phyloP scores from a whole-genome alignment of 2,113 vertebrate species.

The Xyliphius kryptos region DNA sequence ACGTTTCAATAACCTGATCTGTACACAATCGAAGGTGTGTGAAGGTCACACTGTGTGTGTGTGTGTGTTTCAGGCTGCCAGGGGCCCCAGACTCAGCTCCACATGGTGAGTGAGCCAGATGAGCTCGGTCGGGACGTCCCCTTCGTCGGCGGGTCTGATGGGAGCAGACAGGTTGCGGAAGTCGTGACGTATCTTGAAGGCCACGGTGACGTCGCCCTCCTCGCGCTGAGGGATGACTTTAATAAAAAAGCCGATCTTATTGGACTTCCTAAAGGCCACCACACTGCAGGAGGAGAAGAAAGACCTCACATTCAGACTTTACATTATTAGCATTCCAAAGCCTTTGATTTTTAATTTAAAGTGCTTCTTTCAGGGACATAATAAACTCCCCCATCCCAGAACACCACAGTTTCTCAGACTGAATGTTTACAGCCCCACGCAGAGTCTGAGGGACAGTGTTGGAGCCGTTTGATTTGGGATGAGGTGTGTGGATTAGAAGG shows the following conservation, averaged over 20 bases:
- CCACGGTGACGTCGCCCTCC: conserved; percentile 80
- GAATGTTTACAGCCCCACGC: too few relatives aligned
- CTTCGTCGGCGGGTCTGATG: conserved; percentile 78
- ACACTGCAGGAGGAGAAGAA: conserved; percentile 70
- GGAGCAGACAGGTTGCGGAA: conserved; percentile 90
- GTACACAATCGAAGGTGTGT: too few relatives aligned
- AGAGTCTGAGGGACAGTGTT: too few relatives aligned
- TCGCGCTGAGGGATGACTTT: conserved; percentile 90
- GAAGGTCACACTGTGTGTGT: conserved; percentile 9
- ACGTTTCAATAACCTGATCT: too few relatives aligned
- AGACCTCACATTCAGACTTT: too few relatives aligned
- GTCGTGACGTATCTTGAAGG: conserved; percentile 94
- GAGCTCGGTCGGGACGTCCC: conserved; percentile 63
- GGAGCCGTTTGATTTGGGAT: too few relatives aligned
- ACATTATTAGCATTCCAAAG: too few relatives aligned
- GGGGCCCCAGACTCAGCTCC: conserved; percentile 86
- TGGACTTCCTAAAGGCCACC: conserved; percentile 95
- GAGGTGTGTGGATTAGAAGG: too few relatives aligned
- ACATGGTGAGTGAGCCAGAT: conserved; percentile 94
- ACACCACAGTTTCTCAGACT: too few relatives aligned
- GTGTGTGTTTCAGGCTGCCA: conserved; percentile 67
- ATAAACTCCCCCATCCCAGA: too few relatives aligned
- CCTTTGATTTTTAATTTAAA: too few relatives aligned
- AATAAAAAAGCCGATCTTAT: conserved; percentile 97
- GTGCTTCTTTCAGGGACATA: too few relatives aligned